Conservation (phyloP, 2,113 vertebrate genomes). For the Fukomys damarensis region DNA sequence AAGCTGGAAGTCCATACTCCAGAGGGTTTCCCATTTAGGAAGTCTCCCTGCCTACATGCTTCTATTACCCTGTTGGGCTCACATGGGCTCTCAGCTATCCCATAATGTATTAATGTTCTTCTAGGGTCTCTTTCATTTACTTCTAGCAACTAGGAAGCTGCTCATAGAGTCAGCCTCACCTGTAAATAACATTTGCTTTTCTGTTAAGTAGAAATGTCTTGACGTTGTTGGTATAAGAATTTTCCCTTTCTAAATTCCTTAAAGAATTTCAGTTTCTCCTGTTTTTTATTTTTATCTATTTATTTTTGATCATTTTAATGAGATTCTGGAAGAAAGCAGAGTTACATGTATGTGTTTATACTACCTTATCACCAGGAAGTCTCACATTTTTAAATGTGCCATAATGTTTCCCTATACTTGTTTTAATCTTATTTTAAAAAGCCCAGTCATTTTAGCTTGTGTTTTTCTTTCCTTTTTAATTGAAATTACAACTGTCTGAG, state of each 20-base stretch:
- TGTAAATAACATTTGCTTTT: background rate
- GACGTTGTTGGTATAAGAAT: background rate
- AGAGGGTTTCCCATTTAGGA: background rate
- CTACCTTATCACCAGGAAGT: background rate
- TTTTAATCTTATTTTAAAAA: slow-evolving; percentile 53
- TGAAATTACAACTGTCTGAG: slow-evolving; percentile 36
- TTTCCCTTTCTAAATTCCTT: slow-evolving; percentile 1
- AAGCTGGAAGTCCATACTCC: background rate
- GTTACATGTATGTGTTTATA: background rate
- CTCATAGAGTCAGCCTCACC: background rate
- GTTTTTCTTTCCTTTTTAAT: slow-evolving; percentile 60
- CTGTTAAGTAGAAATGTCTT: slow-evolving; percentile 27
- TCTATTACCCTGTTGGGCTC: background rate
- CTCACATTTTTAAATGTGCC: slow-evolving; percentile 3
- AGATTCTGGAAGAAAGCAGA: slow-evolving; percentile 29
- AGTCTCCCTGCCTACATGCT: background rate
- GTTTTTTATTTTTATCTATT: background rate
- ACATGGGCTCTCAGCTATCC: background rate
- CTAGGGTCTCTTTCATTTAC: background rate
- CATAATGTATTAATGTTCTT: background rate
- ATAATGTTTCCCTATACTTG: slow-evolving; percentile 4
- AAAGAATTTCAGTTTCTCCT: background rate
- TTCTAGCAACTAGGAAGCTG: background rate
- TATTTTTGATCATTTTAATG: background rate
- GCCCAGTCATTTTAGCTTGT: background rate